Percentiles rank a stretch among this genome's conserved stretches.
phyloP scores from a whole-genome alignment of 1,140 invertebrate genomes.

The Heliconius hermathena region DNA sequence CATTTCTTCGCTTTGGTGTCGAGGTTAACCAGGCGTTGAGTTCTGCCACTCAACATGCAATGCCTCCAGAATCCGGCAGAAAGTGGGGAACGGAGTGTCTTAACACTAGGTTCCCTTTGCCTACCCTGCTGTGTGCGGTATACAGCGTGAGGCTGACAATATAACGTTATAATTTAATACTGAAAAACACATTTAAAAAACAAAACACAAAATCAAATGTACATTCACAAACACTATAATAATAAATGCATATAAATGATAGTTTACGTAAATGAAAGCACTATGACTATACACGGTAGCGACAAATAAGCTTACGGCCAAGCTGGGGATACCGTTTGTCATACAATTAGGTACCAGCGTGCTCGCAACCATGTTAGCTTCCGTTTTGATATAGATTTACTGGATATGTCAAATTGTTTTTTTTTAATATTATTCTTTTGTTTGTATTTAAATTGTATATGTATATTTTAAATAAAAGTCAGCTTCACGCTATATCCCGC shows the following conservation, averaged over 20 bases:
- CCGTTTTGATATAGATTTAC: constrained; percentile 23
- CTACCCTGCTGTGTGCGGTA: too few relatives aligned
- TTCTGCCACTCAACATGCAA: too few relatives aligned
- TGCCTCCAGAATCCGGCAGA: too few relatives aligned
- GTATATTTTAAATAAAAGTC: too few relatives aligned
- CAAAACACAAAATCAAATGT: not conserved
- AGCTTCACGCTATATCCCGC: too few relatives aligned
- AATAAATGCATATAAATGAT: constrained; percentile 14
- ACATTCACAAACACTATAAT: not conserved
- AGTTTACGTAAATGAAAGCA: constrained; percentile 29
- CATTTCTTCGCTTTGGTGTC: too few relatives aligned
- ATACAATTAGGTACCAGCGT: constrained; percentile 54
- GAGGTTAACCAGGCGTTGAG: too few relatives aligned
- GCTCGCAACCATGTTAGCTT: constrained; percentile 50
- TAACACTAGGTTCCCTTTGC: too few relatives aligned
- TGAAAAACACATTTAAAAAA: not conserved
- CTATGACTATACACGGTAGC: constrained; percentile 23
- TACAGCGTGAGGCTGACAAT: too few relatives aligned
- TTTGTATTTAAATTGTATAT: too few relatives aligned
- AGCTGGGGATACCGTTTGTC: constrained; percentile 54
- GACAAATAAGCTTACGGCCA: constrained; percentile 38
- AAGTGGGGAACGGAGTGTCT: too few relatives aligned
- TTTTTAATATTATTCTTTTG: not conserved
- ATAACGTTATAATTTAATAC: not conserved
- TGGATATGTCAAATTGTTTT: constrained; percentile 11